Evolutionary conservation across 2,888 invertebrate species (phyloP).

Genomic region (Barypeithes pellucidus): DNA sequence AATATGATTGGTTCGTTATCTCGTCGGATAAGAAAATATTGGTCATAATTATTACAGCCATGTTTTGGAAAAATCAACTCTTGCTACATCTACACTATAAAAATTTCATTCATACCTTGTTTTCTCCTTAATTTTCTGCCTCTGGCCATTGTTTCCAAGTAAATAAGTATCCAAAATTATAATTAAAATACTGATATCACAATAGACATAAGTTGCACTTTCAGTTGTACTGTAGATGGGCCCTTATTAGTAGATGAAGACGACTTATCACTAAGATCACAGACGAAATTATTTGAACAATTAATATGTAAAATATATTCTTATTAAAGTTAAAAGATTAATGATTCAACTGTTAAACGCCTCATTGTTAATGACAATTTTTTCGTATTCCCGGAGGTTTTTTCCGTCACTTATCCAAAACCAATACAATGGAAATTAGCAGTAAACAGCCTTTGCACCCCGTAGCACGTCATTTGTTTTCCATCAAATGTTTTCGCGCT

Average conservation of each 20-base stretch:
- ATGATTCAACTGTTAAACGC: constrained; percentile 16
- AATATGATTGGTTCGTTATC: no score
- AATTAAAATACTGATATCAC: constrained; percentile 38
- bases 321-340: background rate
- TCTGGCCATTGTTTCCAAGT: constrained; percentile 38
- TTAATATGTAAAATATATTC: constrained; percentile 1
- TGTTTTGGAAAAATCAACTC: no score
- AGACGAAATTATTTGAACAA: constrained; percentile 31
- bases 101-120: constrained; percentile 42
- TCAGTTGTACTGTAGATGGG: constrained; percentile 36
- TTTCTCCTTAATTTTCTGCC: constrained; percentile 47
- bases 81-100: background rate
- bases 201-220: constrained; percentile 34
- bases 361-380: background rate
- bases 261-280: constrained; percentile 50
- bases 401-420: constrained; percentile 30
- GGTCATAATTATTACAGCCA: no score
- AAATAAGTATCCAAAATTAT: constrained; percentile 28
- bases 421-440: constrained; percentile 22
- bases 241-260: constrained; percentile 21
- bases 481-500: constrained; percentile 24
- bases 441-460: constrained; percentile 31
- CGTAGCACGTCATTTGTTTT: constrained; percentile 34
- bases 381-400: constrained; percentile 13
- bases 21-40: no score